Percentiles rank a stretch among this genome's conserved stretches.
phyloP scores from a whole-genome alignment of 2,113 vertebrate species.

The Ploceus nigricollis region DNA sequence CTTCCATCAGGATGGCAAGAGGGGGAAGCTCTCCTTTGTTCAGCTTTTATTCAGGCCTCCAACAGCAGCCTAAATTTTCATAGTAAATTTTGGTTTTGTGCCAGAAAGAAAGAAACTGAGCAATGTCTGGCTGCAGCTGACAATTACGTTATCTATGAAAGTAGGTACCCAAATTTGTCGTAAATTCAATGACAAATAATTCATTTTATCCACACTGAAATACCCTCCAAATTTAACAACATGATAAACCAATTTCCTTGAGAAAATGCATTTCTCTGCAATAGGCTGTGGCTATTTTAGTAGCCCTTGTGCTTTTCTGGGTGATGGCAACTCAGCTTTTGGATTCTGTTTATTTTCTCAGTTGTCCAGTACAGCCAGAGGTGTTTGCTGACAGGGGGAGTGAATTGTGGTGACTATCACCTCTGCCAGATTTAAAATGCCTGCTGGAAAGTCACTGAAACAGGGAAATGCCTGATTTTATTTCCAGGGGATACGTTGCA shows the following conservation, averaged over 20 bases:
- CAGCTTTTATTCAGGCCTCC: neutral
- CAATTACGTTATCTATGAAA: neutral
- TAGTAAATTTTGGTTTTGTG: neutral
- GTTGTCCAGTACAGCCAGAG: neutral
- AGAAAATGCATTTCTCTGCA: neutral
- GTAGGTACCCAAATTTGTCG: rapidly evolving
- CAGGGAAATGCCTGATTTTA: neutral
- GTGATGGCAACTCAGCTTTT: neutral
- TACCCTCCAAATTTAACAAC: neutral
- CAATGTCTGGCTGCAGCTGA: neutral
- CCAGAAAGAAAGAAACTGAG: neutral
- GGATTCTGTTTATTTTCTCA: neutral
- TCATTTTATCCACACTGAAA: neutral
- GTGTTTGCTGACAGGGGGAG: neutral
- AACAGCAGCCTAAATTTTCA: neutral
- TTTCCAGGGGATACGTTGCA: neutral
- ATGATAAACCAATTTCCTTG: neutral
- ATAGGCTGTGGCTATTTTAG: neutral
- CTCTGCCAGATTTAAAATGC: neutral
- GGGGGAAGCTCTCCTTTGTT: neutral
- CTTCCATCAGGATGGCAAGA: neutral
- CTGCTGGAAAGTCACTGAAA: neutral
- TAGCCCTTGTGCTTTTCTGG: neutral
- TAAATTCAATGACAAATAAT: neutral
- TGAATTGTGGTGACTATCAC: neutral